phyloP scores from a whole-genome alignment of 2,888 invertebrate species.

The Heliconius charithonia region DNA sequence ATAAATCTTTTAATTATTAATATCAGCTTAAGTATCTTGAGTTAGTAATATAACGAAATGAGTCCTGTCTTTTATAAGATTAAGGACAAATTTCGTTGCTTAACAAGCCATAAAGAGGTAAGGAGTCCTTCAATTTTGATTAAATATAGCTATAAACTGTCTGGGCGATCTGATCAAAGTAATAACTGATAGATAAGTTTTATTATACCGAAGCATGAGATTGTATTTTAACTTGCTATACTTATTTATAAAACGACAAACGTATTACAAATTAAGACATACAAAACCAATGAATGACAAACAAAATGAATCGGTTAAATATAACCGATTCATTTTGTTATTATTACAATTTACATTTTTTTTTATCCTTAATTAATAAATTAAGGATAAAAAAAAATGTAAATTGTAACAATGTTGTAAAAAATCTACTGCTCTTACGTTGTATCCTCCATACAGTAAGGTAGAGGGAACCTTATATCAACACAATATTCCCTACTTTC shows the following conservation, averaged over 20 bases:
- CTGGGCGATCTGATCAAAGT: constrained; percentile 34
- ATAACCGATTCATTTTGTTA: no score
- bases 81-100: constrained; percentile 15
- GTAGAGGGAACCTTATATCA: background rate
- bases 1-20: background rate
- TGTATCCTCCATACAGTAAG: background rate
- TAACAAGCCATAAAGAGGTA: constrained; percentile 26
- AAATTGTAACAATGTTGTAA: no score
- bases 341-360: no score
- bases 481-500: background rate
- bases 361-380: no score
- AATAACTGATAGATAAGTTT: constrained; percentile 32
- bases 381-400: background rate
- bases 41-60: background rate
- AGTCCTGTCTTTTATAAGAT: background rate
- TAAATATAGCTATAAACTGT: constrained; percentile 32
- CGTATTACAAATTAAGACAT: background rate
- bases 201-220: constrained; percentile 23
- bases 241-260: constrained; percentile 9
- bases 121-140: constrained; percentile 31
- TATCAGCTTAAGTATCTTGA: background rate
- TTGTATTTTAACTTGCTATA: constrained; percentile 10
- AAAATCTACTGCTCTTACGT: background rate
- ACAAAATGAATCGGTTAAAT: background rate
- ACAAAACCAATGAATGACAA: no score